Conservation (phyloP, 2,113 vertebrate species). For the Hippoglossus stenolepis region DNA sequence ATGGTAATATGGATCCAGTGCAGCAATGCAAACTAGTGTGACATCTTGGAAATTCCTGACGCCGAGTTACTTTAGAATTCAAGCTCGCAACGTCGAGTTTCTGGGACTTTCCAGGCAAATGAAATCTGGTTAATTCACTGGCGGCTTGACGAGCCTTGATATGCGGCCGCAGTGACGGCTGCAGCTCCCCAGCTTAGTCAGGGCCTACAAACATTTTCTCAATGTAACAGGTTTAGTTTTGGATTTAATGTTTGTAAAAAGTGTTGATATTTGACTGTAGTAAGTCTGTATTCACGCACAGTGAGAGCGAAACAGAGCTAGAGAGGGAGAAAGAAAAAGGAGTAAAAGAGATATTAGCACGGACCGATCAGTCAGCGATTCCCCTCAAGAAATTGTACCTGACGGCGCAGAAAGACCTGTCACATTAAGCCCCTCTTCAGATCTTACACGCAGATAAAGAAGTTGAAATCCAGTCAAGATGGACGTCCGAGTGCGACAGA, state of each 20-base stretch:
- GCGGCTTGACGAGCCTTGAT: conserved; percentile 18
- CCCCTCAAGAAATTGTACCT: conserved; percentile 41
- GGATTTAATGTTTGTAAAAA: conserved; percentile 1
- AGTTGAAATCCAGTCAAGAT: conserved; percentile 4
- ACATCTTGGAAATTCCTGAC: conserved; percentile 36
- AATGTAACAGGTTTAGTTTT: background rate
- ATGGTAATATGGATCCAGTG: conserved; percentile 35
- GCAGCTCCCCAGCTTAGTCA: background rate
- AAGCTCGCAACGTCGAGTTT: conserved; percentile 6
- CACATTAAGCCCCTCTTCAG: conserved; percentile 41
- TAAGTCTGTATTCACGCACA: background rate
- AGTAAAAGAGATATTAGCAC: conserved; percentile 15
- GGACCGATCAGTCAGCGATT: conserved; percentile 41
- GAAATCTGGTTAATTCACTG: conserved; percentile 1
- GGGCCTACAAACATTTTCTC: background rate
- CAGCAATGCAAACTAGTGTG: conserved; percentile 41
- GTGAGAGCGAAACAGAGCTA: background rate
- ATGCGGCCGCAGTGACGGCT: conserved; percentile 1
- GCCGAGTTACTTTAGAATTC: conserved; percentile 25
- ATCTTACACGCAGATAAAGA: conserved; percentile 10
- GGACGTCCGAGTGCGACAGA: background rate
- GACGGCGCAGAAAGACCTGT: conserved; percentile 50
- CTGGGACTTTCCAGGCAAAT: conserved; percentile 37
- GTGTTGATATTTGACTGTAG: background rate
- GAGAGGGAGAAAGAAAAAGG: conserved; percentile 1